Evolutionary conservation across 1,140 invertebrate species (phyloP), one percentile per base, ranked within the genome.

Genomic region (Habropoda laboriosa): DNA sequence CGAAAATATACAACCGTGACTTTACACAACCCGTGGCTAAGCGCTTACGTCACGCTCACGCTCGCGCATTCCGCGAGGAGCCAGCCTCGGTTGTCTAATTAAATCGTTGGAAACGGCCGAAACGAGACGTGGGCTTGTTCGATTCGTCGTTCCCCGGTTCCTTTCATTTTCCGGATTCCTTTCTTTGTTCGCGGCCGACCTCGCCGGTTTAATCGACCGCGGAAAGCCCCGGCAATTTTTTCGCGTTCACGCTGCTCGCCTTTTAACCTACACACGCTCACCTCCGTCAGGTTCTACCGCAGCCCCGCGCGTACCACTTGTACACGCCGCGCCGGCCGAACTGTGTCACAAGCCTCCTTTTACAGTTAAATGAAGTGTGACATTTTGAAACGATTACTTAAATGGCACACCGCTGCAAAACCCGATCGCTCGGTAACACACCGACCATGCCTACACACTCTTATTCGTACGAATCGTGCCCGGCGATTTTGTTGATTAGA

Each of bases 141-240:
- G n/a, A 18, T 61, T 40, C 40, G 12, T 3, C 5, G 16, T 3
- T 27, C 21, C n/a, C 3, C 18, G 35, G 21, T 66, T 49, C 75
- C 74, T 71, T 78, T 78, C 75, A 60, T 78, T 78, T 70, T 47
- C 42, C 55, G 75, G 53, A 78, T 78, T 61, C 75, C 75, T 78
- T 71, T 71, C 75, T 71, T 78, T 71, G 67, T 71, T 47, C 42
- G 35, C 1, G 16, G n/a, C 21, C 64, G 74, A 77, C 74, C 64
- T 77, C 74, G 64, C 42, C 21, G 24, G 18, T 49, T 77, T 57
- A 77, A 78, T 78, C 75, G 75, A 78, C 55, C 75, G 55, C 67
- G 75, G 67, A 51, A 71, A 78, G 27, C 27, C 35, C 5, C n/a
- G n/a, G 7, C 35, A 35, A 49, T 49, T 71, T 60, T 71, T 78